Evolutionary conservation across 2,113 vertebrate genomes (phyloP).

Genomic region (Sorex araneus): DNA sequence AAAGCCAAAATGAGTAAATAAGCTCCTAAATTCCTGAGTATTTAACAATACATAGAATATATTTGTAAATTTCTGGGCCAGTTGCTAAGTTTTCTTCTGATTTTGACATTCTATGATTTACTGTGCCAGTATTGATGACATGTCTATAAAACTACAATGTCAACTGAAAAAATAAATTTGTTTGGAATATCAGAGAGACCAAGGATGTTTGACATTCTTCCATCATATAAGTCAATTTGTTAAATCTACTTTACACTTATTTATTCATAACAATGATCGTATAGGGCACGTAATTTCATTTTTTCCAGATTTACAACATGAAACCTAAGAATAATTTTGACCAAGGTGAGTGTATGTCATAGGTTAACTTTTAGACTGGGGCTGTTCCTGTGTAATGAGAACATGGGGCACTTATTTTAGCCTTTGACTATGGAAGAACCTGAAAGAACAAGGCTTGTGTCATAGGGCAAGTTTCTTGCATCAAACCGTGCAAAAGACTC

Average conservation of each 20-base stretch:
- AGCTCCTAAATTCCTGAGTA: background rate
- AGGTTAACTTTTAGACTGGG: background rate
- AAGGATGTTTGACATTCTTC: background rate
- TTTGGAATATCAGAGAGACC: background rate
- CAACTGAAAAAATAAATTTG: slow-evolving; percentile 6
- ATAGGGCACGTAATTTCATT: background rate
- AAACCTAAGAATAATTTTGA: slow-evolving; percentile 10
- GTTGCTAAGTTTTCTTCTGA: slow-evolving; percentile 9
- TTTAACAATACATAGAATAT: slow-evolving; percentile 4
- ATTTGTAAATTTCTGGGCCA: slow-evolving; percentile 1
- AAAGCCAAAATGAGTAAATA: too few relatives aligned
- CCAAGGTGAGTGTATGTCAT: background rate
- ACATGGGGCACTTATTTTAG: background rate
- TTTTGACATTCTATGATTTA: slow-evolving; percentile 18
- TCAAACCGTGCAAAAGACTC: background rate
- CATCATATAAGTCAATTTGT: background rate
- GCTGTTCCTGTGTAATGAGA: background rate
- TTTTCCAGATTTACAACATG: slow-evolving; percentile 24
- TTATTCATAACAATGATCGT: slow-evolving; percentile 10
- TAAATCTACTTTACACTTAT: slow-evolving; percentile 45
- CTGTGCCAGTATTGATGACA: background rate
- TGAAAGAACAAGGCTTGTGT: background rate
- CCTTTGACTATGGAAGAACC: background rate
- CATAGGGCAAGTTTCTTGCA: background rate
- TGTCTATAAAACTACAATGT: background rate